Evolutionary conservation across 2,797 vertebrate genomes (phyloP), one percentile per base, ranked within the genome.

Genomic region (Emys orbicularis): DNA sequence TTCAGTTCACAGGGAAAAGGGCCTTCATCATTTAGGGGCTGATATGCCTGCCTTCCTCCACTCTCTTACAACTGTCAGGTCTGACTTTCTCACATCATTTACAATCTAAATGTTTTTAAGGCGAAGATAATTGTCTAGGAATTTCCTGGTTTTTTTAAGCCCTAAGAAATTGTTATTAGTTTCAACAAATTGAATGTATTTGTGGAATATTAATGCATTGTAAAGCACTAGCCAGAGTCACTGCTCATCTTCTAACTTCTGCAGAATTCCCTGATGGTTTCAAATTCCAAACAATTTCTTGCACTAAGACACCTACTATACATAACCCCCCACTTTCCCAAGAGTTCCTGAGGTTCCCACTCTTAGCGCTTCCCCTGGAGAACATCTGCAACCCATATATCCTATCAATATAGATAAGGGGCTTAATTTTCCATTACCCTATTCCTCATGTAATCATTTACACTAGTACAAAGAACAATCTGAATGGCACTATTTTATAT

Each of bases 51-150:
- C 65, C 19, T 72, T 72, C 65, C n/a, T 41, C 21, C 65, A 23
- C 10, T 23, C 21, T 12, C 19, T 37, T 72, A 72, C n/a, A 12
- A 19, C 19, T 23, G 19, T 37, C 19, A 12, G 10, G n/a, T 41
- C 10, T 12, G 68, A 41, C n/a, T 72, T 72, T 21, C 5, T 41
- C 21, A 72, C n/a, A 23, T 37, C 1, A 47, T 5, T 59, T 15
- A 31, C 3, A 0, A 0, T 11, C 1, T 15, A 86, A 86, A 84
- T 1, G 61, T 6, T 54, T 79, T 84, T 79, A 0, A 1, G 19
- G 5, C 85, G 8, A 85, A 50, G 87, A 84, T 56, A 84, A 12
- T 6, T 92, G 34, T 9, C 15, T 76, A 1, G 15, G 6, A 84
- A 3, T 81, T 82, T 68, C n/a, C 79, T 80, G 12, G 6, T 25